Evolutionary conservation across 2,888 invertebrate species (phyloP).

Genomic region (Pachydiplax longipennis): DNA sequence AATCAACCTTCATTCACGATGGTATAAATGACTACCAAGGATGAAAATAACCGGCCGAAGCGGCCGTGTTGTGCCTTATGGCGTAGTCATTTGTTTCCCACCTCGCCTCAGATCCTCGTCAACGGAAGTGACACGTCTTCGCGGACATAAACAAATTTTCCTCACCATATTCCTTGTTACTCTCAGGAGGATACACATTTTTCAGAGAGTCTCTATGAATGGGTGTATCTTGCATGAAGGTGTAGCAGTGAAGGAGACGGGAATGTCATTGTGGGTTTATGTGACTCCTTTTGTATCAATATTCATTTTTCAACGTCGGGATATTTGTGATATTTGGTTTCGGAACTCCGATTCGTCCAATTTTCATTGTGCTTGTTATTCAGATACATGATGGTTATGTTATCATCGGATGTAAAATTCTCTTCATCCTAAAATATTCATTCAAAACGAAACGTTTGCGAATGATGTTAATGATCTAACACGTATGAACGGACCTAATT

Average conservation of each 20-base stretch:
- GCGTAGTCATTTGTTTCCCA: not conserved
- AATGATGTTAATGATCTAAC: too few relatives aligned
- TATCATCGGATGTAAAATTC: too few relatives aligned
- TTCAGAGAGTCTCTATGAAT: not conserved
- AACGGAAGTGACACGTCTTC: constrained; percentile 18
- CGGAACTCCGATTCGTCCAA: too few relatives aligned
- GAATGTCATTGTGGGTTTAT: not conserved
- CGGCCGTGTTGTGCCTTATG: not conserved
- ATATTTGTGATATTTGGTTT: too few relatives aligned
- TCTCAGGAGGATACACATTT: not conserved
- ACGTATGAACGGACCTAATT: too few relatives aligned
- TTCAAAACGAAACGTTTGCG: too few relatives aligned
- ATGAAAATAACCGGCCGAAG: not conserved
- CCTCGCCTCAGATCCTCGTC: not conserved
- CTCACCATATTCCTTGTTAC: not conserved
- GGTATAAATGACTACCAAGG: not conserved
- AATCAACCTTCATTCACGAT: not conserved
- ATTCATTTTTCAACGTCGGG: too few relatives aligned
- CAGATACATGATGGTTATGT: too few relatives aligned
- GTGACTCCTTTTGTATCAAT: too few relatives aligned
- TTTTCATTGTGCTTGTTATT: too few relatives aligned
- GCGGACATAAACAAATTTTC: constrained; percentile 5
- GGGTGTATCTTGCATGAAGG: not conserved
- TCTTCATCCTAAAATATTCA: too few relatives aligned
- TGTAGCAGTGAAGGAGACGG: not conserved